Base-by-base conservation (phyloP, 2,797 vertebrate species). In the Pseudotriccus pelzelni region DNA sequence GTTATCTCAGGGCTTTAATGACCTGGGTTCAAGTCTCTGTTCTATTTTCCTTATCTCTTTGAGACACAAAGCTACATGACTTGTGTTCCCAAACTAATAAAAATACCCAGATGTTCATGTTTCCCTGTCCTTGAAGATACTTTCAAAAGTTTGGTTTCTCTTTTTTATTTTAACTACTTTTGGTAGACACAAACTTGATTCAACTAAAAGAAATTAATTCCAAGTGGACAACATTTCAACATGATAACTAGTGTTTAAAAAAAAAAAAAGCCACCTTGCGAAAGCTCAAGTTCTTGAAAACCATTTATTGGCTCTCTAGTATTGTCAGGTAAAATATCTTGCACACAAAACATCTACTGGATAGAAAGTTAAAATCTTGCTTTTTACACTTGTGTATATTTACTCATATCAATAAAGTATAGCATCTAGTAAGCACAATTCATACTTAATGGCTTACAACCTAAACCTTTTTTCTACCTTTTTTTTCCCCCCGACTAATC, bases 21-120 rank as follows among this genome's bases (percentile, higher is more conserved):
- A 96, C 92, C 92, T 72, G 37, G 58, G 89, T 94, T 94, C 92
- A 93, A 90, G 87, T 73, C 83, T 87, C 89, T 92, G 49, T 93
- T 96, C 92, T 93, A 78, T 78, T 89, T 95, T 72, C 55, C 82
- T 96, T 96, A 97, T 93, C 90, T 96, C 62, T 90, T 88, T 94
- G 77, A 94, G 91, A 94, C 96, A 94, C 72, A 89, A 87, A 94
- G 82, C 85, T 94, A 93, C 76, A 95, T 50, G 83, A 75, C 79
- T 96, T 95, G 68, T 80, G 72, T 95, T 95, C 60, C 78, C 84
- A 94, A 94, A 89, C 75, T 85, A 96, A 91, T 85, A 94, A 79
- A 95, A 94, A 92, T 85, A 93, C 32, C 25, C 64, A 94, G 75
- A 77, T 80, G 62, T 34, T 91, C 21, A 43, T 59, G 78, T 56